Conservation (phyloP, 2,888 invertebrate genomes). For the Gari tellinella region DNA sequence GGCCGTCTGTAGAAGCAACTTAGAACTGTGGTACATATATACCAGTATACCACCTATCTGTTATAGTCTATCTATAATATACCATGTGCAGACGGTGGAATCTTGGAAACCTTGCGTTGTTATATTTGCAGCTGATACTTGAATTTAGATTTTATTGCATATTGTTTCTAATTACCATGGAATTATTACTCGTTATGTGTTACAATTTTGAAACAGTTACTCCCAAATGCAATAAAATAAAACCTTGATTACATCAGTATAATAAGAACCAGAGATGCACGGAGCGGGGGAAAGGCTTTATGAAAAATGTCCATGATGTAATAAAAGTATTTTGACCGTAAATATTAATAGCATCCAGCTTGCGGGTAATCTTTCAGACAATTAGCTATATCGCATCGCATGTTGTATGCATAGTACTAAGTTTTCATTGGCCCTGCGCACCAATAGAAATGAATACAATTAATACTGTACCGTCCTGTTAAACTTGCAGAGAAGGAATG, state of each 20-base stretch:
- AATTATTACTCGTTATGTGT: not conserved
- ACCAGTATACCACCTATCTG: too few relatives aligned
- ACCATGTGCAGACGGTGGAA: not conserved
- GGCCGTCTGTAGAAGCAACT: too few relatives aligned
- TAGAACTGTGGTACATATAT: too few relatives aligned
- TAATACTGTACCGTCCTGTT: too few relatives aligned
- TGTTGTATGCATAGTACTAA: too few relatives aligned
- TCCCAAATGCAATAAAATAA: conserved; percentile 2
- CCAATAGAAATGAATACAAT: too few relatives aligned
- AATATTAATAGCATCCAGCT: conserved; percentile 23
- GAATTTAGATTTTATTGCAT: conserved; percentile 9
- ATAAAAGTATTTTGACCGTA: conserved; percentile 26
- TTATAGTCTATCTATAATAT: too few relatives aligned
- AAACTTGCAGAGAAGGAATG: too few relatives aligned
- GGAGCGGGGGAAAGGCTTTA: not conserved
- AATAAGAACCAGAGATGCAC: not conserved
- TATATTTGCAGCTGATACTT: not conserved
- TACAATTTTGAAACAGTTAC: conserved; percentile 9
- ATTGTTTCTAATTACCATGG: conserved; percentile 1
- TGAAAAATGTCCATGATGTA: conserved; percentile 22
- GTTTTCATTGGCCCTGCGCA: too few relatives aligned
- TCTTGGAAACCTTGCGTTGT: not conserved
- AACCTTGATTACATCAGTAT: not conserved
- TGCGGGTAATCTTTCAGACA: conserved; percentile 10
- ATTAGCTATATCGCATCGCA: conserved; percentile 16